Evolutionary conservation across 2,888 invertebrate genomes (phyloP), one percentile per base, ranked within the genome.

Genomic region (Eupithecia exiguata): DNA sequence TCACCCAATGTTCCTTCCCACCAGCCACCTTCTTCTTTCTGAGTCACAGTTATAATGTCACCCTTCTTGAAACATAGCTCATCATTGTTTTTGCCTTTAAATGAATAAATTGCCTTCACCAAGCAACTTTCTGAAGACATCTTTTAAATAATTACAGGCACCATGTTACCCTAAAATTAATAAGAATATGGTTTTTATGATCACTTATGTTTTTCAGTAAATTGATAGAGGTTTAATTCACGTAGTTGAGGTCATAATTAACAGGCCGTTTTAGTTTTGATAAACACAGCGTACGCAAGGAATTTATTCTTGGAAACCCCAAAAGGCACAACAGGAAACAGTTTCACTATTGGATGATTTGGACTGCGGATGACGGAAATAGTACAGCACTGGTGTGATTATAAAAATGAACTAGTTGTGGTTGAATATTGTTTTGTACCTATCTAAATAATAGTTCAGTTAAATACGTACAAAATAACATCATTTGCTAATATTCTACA

Each of bases 1-100:
- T 98, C 99, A 77, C 97, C 96, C 68, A 99, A 94, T 12, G 99
- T 99, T 18, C 99, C 99, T 95, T 99, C 99, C 99, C 99, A 99
- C 99, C 99, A 99, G 63, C 99, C 99, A 71, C 99, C 99, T 86
- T 99, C 99, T 86, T 98, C 97, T 75, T 96, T 96, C 91, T 99
- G 99, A 46, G 99, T 99, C 74, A 99, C 97, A 53, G 98, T 98
- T 83, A 99, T 99, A 81, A 99, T 95, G 92, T 99, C 99, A 71
- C 99, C 98, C 92, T 99, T 99, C 84, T 97, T 97, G 91, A 99
- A 99, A 88, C 98, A 98, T 81, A 99, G 92, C 96, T 99, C 99
- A 94, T 99, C 99, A 94, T 99, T 99, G 89, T 99, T 99, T 89
- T 97, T 97, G 80, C 99, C 99, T 93, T 97, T 98, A 91, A 99